Conservation (phyloP, 1,140 invertebrate genomes). For the Forficula auricularia region DNA sequence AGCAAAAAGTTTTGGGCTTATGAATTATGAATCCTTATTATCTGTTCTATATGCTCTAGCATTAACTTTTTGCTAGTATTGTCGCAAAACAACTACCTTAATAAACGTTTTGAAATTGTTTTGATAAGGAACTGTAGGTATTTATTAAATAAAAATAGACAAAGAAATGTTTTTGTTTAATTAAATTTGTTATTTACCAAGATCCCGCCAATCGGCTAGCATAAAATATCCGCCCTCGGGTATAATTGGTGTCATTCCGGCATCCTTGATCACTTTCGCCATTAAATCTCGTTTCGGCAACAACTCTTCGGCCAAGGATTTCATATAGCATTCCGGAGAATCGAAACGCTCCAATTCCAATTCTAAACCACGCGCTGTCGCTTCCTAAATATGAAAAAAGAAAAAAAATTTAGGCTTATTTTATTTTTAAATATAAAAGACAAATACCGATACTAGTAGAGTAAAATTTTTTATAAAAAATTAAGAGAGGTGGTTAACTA, state of each 20-base stretch:
- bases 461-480: background rate
- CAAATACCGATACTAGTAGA: background rate
- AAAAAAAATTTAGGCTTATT: conserved; percentile 4
- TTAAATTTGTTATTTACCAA: too few relatives aligned
- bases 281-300: conserved; percentile 71
- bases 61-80: too few relatives aligned
- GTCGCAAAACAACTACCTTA: too few relatives aligned
- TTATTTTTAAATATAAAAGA: background rate
- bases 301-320: conserved; percentile 57
- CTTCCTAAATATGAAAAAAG: conserved; percentile 46
- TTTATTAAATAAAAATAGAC: too few relatives aligned
- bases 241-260: conserved; percentile 77
- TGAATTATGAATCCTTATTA: too few relatives aligned
- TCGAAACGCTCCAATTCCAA: conserved; percentile 54
- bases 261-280: conserved; percentile 52
- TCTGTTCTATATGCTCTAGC: too few relatives aligned
- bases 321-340: conserved; percentile 70
- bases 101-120: too few relatives aligned
- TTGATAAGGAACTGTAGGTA: too few relatives aligned
- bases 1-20: too few relatives aligned
- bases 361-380: conserved; percentile 78
- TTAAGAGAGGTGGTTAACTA: too few relatives aligned
- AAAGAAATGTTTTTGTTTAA: too few relatives aligned
- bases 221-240: conserved; percentile 97
- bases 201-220: conserved; percentile 73